These are phyloP conservation scores for Pachypanchax playfairii DNA, from an alignment of 2,113 vertebrate genomes.

Conservation along the genomic window DNA sequence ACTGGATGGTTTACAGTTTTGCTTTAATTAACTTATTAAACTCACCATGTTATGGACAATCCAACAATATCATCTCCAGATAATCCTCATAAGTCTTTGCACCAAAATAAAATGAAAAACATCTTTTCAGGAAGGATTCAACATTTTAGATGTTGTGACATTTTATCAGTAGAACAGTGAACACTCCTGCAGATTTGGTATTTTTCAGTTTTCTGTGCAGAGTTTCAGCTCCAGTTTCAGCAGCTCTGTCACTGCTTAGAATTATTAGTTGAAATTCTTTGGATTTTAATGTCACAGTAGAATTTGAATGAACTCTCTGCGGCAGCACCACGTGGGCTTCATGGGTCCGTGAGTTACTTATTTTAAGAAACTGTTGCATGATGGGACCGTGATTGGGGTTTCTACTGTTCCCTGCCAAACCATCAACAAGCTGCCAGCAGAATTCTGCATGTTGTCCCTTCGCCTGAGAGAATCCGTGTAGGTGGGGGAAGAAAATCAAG, in stretches of 20 bases:
- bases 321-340: not conserved
- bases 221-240: no score
- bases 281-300: not conserved
- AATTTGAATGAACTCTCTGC: not conserved
- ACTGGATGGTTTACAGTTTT: no score
- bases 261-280: not conserved
- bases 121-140: no score
- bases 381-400: slow-evolving; percentile 26
- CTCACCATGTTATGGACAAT: no score
- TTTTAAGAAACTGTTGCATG: slow-evolving; percentile 32
- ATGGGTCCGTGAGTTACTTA: not conserved
- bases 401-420: slow-evolving; percentile 38
- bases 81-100: no score
- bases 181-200: no score
- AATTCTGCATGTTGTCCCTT: slow-evolving; percentile 9
- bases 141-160: no score
- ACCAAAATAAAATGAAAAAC: no score
- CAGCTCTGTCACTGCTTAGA: fast-evolving
- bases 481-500: slow-evolving; percentile 28
- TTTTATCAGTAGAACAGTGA: not conserved
- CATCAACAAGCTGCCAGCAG: slow-evolving; percentile 53
- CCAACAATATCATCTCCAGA: no score
- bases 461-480: slow-evolving; percentile 27
- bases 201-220: no score
- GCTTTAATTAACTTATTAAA: no score